These are phyloP conservation scores for Cyprinella venusta DNA, from an alignment of 2,797 vertebrate species.

Conservation along the genomic window DNA sequence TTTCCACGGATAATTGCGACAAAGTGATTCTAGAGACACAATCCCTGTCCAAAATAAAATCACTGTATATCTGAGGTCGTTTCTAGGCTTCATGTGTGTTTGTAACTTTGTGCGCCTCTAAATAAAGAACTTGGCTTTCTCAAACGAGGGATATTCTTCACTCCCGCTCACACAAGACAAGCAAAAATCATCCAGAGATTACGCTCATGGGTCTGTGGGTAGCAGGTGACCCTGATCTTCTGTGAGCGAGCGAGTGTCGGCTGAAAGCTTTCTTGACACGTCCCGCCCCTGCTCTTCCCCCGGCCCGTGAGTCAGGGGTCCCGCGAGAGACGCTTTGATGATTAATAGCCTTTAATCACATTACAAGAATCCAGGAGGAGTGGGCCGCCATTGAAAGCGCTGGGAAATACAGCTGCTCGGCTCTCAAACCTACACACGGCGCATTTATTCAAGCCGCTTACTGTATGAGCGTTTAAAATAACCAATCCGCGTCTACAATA, in stretches of 20 bases:
- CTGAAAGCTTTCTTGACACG: conserved; percentile 80
- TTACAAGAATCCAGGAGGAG: conserved; percentile 82
- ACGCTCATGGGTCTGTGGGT: conserved; percentile 15
- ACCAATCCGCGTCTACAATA: neutral
- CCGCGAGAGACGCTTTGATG: conserved; percentile 81
- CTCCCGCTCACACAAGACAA: neutral
- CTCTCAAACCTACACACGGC: conserved; percentile 61
- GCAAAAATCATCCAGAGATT: neutral
- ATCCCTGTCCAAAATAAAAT: neutral
- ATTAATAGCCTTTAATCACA: conserved; percentile 88
- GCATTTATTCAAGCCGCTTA: conserved; percentile 74
- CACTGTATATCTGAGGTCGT: neutral
- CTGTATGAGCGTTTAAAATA: conserved; percentile 45
- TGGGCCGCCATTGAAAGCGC: conserved; percentile 80
- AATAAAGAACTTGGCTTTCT: conserved; percentile 6
- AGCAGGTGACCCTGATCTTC: conserved; percentile 35
- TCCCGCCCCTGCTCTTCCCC: conserved; percentile 78
- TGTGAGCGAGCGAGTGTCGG: conserved; percentile 71
- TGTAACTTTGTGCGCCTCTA: neutral
- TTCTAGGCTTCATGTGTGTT: neutral
- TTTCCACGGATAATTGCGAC: neutral
- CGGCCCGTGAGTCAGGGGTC: conserved; percentile 81
- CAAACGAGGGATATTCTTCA: neutral
- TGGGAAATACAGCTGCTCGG: conserved; percentile 77
- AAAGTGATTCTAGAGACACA: neutral